Base-by-base conservation (phyloP, 2,113 vertebrate genomes). In the Mungos mungo region DNA sequence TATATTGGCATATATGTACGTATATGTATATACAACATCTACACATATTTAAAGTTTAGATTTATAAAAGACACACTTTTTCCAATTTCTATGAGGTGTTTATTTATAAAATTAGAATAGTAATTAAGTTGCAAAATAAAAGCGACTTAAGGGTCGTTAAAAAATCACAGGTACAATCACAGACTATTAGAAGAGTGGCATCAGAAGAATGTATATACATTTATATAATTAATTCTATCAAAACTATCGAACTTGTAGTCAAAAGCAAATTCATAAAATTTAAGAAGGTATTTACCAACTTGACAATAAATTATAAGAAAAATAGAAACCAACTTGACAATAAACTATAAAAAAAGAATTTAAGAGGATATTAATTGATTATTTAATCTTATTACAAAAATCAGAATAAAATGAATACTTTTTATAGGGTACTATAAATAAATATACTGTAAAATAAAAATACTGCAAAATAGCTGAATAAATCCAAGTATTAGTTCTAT, bases 51-150 rank as follows among this genome's bases (percentile, higher is more conserved):
- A 29, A 77, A 31, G 27, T 10, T 76, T 82, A 47, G 29, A 69
- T 52, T 87, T 76, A 27, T 31, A 83, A 72, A 90, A 81, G 60
- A 76, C 29, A 45, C 9, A 41, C 12, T 27, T 74, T 66, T 80
- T n/a, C 81, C 1, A 69, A 74, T 57, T 90, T 63, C 29, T 7
- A 69, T 68, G 27, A 88, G 13, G 88, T 63, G 15, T 47, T 74
- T 88, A 66, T 76, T 96, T 47, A 84, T 84, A 60, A 93, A 93
- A 90, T n/a, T 96, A 71, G 14, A 52, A 71, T 18, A 79, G 11
- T 80, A 41, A 79, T 79, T 68, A 63, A 66, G 14, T 29, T 65
- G 29, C 7, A 84, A 65, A 68, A n/a, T 92, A 50, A 66, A 88
- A 84, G 71, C 91, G 77, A 54, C 23, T 27, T 6, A 57, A n/a